Evolutionary conservation across 2,888 invertebrate genomes (phyloP), one percentile per base, ranked within the genome.

Genomic region (Mimachlamys varia): DNA sequence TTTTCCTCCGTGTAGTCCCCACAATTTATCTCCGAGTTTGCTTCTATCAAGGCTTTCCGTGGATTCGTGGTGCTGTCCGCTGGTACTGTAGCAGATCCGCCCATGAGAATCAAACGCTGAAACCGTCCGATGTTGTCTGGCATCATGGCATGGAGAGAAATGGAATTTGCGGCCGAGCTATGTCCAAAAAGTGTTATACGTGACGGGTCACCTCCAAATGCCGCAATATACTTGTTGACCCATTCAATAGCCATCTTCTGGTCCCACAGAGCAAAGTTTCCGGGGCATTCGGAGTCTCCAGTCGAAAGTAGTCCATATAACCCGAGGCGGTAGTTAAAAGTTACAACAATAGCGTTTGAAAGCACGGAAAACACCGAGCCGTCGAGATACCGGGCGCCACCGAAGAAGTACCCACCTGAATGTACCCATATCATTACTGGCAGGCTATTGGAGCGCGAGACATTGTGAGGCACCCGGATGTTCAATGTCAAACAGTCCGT

Each of bases 221-320:
- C 76, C 10, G 27, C 76, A 0, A 76, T 76, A 27, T 76, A 76
- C 76, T 76, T 76, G 33, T 76, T 7, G 13, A 76, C 76, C 76
- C 76, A 76, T 15, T 76, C 76, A 10, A 76, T 76, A 10, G 22
- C 76, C 76, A 76, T 76, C 76, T 76, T 76, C 22, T 76, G 76
- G 76, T 76, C 76, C 76, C 76, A 76, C 7, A 76, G 33, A 12
- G 76, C 76, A 27, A 33, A 76, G 15, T 76, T 76, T 76, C 76
- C 76, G 33, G 76, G 76, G 27, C 76, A 76, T 76, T 76, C 76
- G 76, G 76, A 27, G 33, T 76, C 76, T 76, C 27, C 76, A 76
- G 76, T 76, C 13, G 76, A 76, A 7, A 76, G 76, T 4, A 76
- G 33, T 7, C 76, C 76, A 15, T 33, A 76, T 27, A 76, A 0